Evolutionary conservation across 2,113 vertebrate genomes (phyloP).

Genomic region (Papio anubis): DNA sequence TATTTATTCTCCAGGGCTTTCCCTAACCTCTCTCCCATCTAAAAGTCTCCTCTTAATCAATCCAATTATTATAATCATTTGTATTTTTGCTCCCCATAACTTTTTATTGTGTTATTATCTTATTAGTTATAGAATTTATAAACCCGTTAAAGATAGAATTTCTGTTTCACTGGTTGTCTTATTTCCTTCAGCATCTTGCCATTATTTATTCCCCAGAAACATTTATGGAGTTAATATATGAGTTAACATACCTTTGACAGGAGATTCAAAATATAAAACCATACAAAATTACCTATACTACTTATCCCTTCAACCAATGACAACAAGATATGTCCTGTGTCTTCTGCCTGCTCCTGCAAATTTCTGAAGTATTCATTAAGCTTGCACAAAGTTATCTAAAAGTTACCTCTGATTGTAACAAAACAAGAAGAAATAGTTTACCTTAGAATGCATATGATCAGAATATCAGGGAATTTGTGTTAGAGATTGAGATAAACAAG

Average conservation of each 20-base stretch:
- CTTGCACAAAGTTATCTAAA: background rate
- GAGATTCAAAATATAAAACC: background rate
- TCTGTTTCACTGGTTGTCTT: background rate
- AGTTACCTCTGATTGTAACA: background rate
- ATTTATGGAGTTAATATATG: background rate
- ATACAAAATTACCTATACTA: background rate
- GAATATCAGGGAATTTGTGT: background rate
- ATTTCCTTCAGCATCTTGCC: background rate
- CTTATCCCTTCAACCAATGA: background rate
- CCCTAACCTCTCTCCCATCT: background rate
- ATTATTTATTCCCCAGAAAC: background rate
- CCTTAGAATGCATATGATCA: background rate
- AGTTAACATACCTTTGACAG: background rate
- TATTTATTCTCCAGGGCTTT: background rate
- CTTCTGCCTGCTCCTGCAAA: background rate
- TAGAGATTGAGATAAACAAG: background rate
- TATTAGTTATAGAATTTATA: background rate
- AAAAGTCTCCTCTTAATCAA: background rate
- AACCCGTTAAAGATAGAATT: background rate
- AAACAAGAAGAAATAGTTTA: background rate
- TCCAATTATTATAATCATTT: background rate
- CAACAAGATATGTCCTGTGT: background rate
- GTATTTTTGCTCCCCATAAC: background rate
- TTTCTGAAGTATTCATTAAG: constrained; percentile 1
- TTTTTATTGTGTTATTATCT: background rate